Evolutionary conservation across 1,140 invertebrate genomes (phyloP), one percentile per base, ranked within the genome.

Genomic region (Nomia melanderi): DNA sequence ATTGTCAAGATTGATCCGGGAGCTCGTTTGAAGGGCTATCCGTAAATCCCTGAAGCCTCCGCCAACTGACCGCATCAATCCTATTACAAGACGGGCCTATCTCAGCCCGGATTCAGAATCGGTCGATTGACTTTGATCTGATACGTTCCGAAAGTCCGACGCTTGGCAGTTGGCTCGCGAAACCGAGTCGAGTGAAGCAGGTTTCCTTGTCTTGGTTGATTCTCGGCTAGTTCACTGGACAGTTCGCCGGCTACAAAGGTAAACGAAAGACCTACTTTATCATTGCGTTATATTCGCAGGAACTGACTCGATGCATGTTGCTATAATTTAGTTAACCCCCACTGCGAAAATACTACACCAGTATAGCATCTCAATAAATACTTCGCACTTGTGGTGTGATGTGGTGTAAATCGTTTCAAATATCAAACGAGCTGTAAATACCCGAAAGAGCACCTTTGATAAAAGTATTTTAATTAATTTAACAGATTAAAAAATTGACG

Each of bases 41-140:
- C 82, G 74, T 56, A 82, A 87, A 76, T 88, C 81, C 75, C 76
- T 36, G 74, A 60, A 74, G 83, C 76, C 77, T 84, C 82, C 78
- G 82, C 72, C 83, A 80, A 82, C 81, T 80, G 79, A 82, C 85
- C 81, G 80, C 86, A 88, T 87, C 87, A 89, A 90, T 90, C 87
- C 88, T 86, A 87, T 90, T 87, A 88, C 66, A 73, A 82, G 82
- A 86, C 83, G 83, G 72, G 84, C 86, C 84, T 85, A 86, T 87
- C 89, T 82, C 71, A 47, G 78, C 80, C 59, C 77, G 84, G 82
- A 80, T 88, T 87, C 79, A 47, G 80, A 74, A 87, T 88, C 78
- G 70, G 82, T 82, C 70, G 79, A 89, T 90, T 83, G 77, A 79
- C 44, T 80, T 76, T 56, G 60, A 54, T 36, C 23, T 39, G 27